phyloP scores from a whole-genome alignment of 92 coral and sea anemone species.

The Palythoa grandiflora region DNA sequence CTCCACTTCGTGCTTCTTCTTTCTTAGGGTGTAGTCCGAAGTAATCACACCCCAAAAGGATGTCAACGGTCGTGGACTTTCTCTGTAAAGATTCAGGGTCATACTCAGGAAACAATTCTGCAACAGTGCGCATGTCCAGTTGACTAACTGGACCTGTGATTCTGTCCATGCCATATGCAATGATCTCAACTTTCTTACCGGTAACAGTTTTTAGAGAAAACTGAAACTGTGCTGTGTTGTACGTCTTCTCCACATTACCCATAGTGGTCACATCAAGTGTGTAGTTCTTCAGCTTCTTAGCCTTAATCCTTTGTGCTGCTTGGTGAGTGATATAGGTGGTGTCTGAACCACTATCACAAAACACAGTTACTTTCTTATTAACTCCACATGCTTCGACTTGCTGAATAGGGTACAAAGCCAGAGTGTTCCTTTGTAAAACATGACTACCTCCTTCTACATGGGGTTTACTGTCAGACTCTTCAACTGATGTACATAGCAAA shows the following conservation, averaged over 20 bases:
- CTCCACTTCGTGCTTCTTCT: slow-evolving; percentile 70
- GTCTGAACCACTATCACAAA: slow-evolving; percentile 58
- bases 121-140: slow-evolving; percentile 33
- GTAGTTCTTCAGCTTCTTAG: slow-evolving; percentile 40
- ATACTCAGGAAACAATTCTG: slow-evolving; percentile 55
- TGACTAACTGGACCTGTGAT: slow-evolving; percentile 63
- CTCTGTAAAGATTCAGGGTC: slow-evolving; percentile 59
- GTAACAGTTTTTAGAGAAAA: slow-evolving; percentile 56
- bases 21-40: slow-evolving; percentile 63
- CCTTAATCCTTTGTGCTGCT: slow-evolving; percentile 52
- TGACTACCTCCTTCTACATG: slow-evolving; percentile 31
- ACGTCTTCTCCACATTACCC: slow-evolving; percentile 55
- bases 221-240: slow-evolving; percentile 53
- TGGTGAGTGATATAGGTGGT: slow-evolving; percentile 57
- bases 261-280: slow-evolving; percentile 50
- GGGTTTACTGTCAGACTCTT: slow-evolving; percentile 15
- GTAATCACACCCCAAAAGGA: slow-evolving; percentile 67
- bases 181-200: slow-evolving; percentile 52
- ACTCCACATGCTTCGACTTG: slow-evolving; percentile 51
- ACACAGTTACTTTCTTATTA: slow-evolving; percentile 33
- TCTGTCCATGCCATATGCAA: slow-evolving; percentile 65
- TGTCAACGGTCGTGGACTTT: slow-evolving; percentile 55
- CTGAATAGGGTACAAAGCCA: slow-evolving; percentile 58
- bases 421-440: slow-evolving; percentile 31
- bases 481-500: slow-evolving; percentile 44